Evolutionary conservation across 2,888 invertebrate genomes (phyloP).

Genomic region (Drosophila koepferae): DNA sequence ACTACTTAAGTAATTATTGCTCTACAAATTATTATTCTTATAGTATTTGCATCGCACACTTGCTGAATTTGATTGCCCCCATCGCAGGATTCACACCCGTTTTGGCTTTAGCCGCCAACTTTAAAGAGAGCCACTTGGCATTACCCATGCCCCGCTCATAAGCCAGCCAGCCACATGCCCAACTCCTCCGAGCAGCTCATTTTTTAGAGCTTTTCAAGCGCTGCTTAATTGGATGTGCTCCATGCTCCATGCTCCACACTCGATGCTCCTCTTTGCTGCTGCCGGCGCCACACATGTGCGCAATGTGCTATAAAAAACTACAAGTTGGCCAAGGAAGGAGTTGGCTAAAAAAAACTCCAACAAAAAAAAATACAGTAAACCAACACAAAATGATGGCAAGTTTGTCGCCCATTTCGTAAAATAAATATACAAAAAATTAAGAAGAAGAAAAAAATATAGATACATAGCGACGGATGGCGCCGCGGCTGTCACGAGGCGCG

Average conservation of each 20-base stretch:
- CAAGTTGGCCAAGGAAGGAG: constrained; percentile 4
- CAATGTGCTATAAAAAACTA: constrained; percentile 56
- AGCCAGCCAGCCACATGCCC: constrained; percentile 10
- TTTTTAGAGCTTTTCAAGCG: constrained; percentile 70
- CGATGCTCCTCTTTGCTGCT: constrained; percentile 22
- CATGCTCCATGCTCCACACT: constrained; percentile 47
- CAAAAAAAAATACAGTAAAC: constrained; percentile 22
- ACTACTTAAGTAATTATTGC: too few relatives aligned
- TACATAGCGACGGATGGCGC: constrained; percentile 49
- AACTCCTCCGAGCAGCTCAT: constrained; percentile 38
- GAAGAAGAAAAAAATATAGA: constrained; percentile 42
- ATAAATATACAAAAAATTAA: constrained; percentile 65
- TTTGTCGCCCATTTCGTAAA: constrained; percentile 78
- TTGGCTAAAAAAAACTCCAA: constrained; percentile 26
- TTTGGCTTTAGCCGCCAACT: constrained; percentile 5
- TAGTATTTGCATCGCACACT: neutral
- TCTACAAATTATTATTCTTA: neutral
- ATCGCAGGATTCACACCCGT: constrained; percentile 8
- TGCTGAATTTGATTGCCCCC: neutral
- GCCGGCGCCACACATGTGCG: constrained; percentile 59
- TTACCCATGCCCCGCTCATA: constrained; percentile 11
- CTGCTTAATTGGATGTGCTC: constrained; percentile 76
- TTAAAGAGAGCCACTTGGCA: constrained; percentile 38
- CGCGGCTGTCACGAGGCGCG: constrained; percentile 69
- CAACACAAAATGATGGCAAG: constrained; percentile 63